Base-by-base conservation (phyloP, 2,888 invertebrate species). In the Erannis defoliaria region DNA sequence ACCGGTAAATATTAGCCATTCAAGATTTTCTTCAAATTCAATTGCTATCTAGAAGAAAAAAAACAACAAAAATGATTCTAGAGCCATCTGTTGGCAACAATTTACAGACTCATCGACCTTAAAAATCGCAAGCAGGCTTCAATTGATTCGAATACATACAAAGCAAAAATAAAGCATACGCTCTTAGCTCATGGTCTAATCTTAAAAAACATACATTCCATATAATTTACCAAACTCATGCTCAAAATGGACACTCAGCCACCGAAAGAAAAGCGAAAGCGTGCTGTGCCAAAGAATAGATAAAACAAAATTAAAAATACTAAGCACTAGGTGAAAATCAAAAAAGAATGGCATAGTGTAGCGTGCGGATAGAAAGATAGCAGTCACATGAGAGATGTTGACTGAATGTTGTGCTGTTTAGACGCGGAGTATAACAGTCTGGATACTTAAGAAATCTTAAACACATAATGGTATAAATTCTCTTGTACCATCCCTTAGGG, bases 311-410 rank as follows among this genome's bases (percentile, higher is more conserved):
- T 10, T 31, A 31, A n/a, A 72, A 72, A 74, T 49, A 74, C 59
- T 66, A 77, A 74, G 78, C 75, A 70, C 71, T 75, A 72, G 59
- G 74, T 75, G 72, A 77, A 14, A 75, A 49, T 1, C 14, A 21
- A 77, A 70, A 74, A 75, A 18, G 45, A 31, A 84, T 77, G 78
- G 26, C 5, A 4, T 4, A 68, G 81, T 82, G 81, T 72, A 82
- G 85, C 89, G 89, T 89, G 91, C 86, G 81, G 69, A 70, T 71
- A 74, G 70, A 72, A 75, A 76, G 72, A 83, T 71, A 88, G 88
- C 90, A 90, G 88, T 80, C 92, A 91, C 89, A 89, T 91, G 93
- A 93, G 93, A 93, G 93, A 93, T 90, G 90, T 88, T 82, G 85
- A 85, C 88, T 87, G 86, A 85, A 75, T 75, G 68, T 72, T 66